These are phyloP conservation scores for Sinocyclocheilus anophthalmus DNA, from an alignment of 2,113 vertebrate genomes.

Conservation along the genomic window DNA sequence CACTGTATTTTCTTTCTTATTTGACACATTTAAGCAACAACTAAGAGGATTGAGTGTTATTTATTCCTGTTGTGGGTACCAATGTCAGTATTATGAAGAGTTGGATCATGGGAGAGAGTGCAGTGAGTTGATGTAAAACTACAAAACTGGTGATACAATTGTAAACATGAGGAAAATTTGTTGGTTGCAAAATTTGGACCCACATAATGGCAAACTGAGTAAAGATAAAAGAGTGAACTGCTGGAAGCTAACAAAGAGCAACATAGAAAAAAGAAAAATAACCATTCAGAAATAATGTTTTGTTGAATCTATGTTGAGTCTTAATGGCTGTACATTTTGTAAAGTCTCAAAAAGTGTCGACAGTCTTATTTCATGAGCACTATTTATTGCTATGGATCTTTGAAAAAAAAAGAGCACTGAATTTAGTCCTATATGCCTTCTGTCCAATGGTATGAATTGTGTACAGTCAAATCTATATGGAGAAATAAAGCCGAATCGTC, in stretches of 20 bases:
- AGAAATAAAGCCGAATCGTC: conserved; percentile 88
- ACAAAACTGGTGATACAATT: conserved; percentile 8
- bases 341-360: conserved; percentile 86
- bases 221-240: conserved; percentile 6
- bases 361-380: conserved; percentile 83
- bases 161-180: background rate
- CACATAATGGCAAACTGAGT: background rate
- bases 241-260: conserved; percentile 16
- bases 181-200: background rate
- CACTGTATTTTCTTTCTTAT: background rate
- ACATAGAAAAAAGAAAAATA: conserved; percentile 20
- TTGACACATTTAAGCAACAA: conserved; percentile 11
- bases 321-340: conserved; percentile 94
- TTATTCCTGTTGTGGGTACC: conserved; percentile 42
- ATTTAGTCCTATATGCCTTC: conserved; percentile 88
- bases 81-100: conserved; percentile 61
- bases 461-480: conserved; percentile 83
- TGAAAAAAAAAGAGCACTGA: conserved; percentile 78
- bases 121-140: conserved; percentile 12
- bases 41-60: conserved; percentile 25
- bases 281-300: conserved; percentile 1
- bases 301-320: conserved; percentile 63
- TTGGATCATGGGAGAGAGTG: conserved; percentile 39
- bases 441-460: conserved; percentile 89
- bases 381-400: conserved; percentile 92